Evolutionary conservation across 2,797 vertebrate genomes (phyloP), one percentile per base, ranked within the genome.

Genomic region (Remorina albescens): DNA sequence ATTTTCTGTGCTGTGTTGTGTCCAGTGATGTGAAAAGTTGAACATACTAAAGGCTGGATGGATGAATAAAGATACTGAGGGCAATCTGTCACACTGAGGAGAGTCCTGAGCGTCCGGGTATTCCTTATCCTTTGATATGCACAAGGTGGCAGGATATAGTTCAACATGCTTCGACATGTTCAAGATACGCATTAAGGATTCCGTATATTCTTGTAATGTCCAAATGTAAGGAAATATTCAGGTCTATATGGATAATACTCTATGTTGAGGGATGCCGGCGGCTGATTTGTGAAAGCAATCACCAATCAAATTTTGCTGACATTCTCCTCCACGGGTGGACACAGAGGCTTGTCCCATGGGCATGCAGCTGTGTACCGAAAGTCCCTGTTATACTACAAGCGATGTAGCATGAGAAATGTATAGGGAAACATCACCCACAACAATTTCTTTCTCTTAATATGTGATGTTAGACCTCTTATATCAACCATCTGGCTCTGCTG

Each of bases 361-460:
- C 25, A 63, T 12, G 6, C 21, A 60, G 77, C 69, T 76, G 72
- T 76, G 71, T 67, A 80, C 78, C 71, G n/a, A 21, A 65, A 86
- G 76, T 81, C 84, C 80, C 87, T 82, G 68, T 79, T 79, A 74
- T 39, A 44, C 60, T 73, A 54, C 37, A 69, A 80, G 71, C 49
- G 62, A 76, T 69, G 54, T 69, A 75, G 70, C 32, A 54, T 2
- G 55, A 30, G 26, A n/a, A 11, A 39, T 51, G 26, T 58, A 41
- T 23, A 1, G 37, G 36, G 76, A 80, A 71, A 59, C 49, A 60
- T 55, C 55, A 63, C 3, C 25, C 11, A n/a, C 8, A 13, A 18
- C 34, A 18, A 19, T 50, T 39, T 47, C 5, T 19, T 4, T 46
- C 23, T 39, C 49, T 28, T 44, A 26, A 19, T 30, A 44, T 32